These are phyloP conservation scores for Parthenolecanium corni DNA, from an alignment of 2,888 invertebrate genomes.

Conservation along the genomic window DNA sequence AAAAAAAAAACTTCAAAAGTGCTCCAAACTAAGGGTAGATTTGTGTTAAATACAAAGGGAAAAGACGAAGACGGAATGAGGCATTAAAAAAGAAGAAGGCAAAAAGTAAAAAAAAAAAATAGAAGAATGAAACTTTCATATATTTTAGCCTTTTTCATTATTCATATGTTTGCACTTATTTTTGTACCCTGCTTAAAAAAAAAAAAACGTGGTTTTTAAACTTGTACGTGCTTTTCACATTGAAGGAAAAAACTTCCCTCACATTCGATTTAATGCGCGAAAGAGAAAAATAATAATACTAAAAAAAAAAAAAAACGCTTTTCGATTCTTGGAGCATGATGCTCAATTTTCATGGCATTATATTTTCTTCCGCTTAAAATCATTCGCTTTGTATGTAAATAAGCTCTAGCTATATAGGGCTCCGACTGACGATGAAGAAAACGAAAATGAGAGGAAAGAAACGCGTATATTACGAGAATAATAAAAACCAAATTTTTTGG, in stretches of 20 bases:
- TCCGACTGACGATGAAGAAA: not conserved
- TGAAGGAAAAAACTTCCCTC: not conserved
- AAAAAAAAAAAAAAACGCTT: constrained; percentile 13
- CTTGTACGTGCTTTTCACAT: too few species aligned
- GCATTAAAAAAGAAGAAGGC: constrained; percentile 18
- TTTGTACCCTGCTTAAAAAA: not conserved
- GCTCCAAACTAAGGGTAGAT: too few species aligned
- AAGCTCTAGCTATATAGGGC: not conserved
- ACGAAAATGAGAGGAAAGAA: constrained; percentile 4
- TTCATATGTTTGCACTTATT: constrained; percentile 28
- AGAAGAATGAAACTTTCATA: constrained; percentile 41
- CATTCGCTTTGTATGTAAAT: constrained; percentile 27
- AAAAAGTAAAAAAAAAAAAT: constrained; percentile 29
- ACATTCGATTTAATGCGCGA: not conserved
- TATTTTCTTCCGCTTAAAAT: constrained; percentile 28
- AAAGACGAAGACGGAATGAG: constrained; percentile 16
- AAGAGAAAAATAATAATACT: not conserved
- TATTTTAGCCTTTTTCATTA: constrained; percentile 24
- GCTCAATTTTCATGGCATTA: constrained; percentile 27
- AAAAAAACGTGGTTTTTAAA: constrained; percentile 3
- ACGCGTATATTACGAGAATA: not conserved
- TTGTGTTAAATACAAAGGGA: too few species aligned
- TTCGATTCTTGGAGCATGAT: constrained; percentile 23
- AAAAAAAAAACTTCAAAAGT: too few species aligned
- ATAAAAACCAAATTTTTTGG: constrained; percentile 5